Percentiles rank a stretch among this genome's conserved stretches.
Evolutionary conservation across 2,888 invertebrate genomes (phyloP).

Genomic region (Spilarctia lutea): DNA sequence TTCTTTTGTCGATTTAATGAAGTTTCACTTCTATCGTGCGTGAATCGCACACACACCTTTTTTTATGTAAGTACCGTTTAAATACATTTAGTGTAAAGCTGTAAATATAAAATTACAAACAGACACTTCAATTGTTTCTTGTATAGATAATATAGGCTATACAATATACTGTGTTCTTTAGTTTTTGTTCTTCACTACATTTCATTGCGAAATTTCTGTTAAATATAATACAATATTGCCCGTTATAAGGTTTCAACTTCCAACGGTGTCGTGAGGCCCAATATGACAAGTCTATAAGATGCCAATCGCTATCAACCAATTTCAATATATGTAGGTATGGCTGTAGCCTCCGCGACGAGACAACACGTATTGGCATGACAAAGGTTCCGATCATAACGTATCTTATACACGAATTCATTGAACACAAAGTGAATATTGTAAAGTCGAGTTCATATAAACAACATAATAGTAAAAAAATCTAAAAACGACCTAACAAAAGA

Average conservation of each 20-base stretch:
- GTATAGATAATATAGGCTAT: not conserved
- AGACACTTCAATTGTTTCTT: too few species aligned
- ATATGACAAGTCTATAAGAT: constrained; percentile 4
- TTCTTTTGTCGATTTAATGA: too few species aligned
- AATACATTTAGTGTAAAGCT: too few species aligned
- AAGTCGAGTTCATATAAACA: not conserved
- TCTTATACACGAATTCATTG: constrained; percentile 4
- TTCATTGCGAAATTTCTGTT: not conserved
- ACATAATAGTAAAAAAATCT: not conserved
- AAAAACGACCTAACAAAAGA: not conserved
- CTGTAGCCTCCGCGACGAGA: not conserved
- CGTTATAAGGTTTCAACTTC: not conserved
- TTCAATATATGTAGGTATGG: not conserved
- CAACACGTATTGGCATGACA: constrained; percentile 1
- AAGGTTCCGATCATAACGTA: constrained; percentile 1
- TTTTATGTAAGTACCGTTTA: too few species aligned
- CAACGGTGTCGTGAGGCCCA: not conserved
- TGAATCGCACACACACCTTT: too few species aligned
- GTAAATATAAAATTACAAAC: too few species aligned
- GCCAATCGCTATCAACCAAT: not conserved
- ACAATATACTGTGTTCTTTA: not conserved
- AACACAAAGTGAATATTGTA: not conserved
- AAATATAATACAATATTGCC: constrained; percentile 2
- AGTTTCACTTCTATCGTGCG: too few species aligned
- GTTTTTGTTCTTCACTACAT: not conserved